phyloP scores from a whole-genome alignment of 1,140 invertebrate species.

The Triops longicaudatus region DNA sequence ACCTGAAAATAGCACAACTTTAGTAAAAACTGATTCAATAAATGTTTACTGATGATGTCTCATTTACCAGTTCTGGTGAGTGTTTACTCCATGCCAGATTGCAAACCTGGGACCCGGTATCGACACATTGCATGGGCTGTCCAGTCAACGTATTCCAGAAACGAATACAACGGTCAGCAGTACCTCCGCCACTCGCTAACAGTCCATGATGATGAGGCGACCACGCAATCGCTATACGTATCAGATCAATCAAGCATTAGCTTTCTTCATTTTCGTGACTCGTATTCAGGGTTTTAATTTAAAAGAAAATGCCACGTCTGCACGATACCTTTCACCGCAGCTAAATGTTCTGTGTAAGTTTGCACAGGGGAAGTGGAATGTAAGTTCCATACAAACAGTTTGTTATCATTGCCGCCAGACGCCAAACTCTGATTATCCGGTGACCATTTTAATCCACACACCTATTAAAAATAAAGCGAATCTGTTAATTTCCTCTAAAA shows the following conservation, averaged over 20 bases:
- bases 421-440: slow-evolving; percentile 97
- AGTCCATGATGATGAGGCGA: slow-evolving; percentile 98
- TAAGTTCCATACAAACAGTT: slow-evolving; percentile 94
- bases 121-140: slow-evolving; percentile 96
- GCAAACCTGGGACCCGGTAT: slow-evolving; percentile 96
- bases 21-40: slow-evolving; percentile 21
- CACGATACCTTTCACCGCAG: slow-evolving; percentile 74
- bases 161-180: slow-evolving; percentile 92
- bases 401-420: slow-evolving; percentile 98
- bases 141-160: slow-evolving; percentile 99
- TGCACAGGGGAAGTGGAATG: slow-evolving; percentile 82
- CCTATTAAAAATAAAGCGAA: slow-evolving; percentile 39
- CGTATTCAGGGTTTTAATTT: background rate
- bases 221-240: slow-evolving; percentile 82
- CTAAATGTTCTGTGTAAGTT: slow-evolving; percentile 94
- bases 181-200: slow-evolving; percentile 93
- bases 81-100: slow-evolving; percentile 99
- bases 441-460: slow-evolving; percentile 98
- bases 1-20: slow-evolving; percentile 41
- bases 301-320: slow-evolving; percentile 5
- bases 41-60: slow-evolving; percentile 17
- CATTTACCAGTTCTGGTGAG: slow-evolving; percentile 80
- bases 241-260: slow-evolving; percentile 24
- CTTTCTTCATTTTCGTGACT: background rate
- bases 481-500: no score